These are phyloP conservation scores for Harmothoe impar DNA, from an alignment of 2,888 invertebrate genomes.

Conservation along the genomic window DNA sequence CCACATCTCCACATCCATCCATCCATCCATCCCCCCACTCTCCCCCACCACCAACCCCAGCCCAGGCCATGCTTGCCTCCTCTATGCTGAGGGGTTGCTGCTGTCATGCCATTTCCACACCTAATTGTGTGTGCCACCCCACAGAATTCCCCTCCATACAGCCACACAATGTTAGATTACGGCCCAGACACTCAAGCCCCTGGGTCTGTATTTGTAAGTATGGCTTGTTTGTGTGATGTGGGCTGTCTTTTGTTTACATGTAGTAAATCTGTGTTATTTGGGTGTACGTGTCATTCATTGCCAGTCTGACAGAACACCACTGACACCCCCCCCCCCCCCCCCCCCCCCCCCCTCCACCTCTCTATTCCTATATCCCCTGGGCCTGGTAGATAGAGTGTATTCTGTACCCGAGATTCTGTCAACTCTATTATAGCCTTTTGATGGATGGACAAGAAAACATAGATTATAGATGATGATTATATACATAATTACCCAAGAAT, in stretches of 20 bases:
- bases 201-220: neutral
- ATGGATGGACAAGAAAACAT: too few relatives aligned
- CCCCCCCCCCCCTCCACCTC: too few relatives aligned
- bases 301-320: neutral
- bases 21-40: neutral
- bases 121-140: slow-evolving; percentile 16
- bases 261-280: slow-evolving; percentile 25
- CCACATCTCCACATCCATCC: neutral
- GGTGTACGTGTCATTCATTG: slow-evolving; percentile 4
- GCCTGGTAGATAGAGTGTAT: too few relatives aligned
- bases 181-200: neutral
- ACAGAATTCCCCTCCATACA: slow-evolving; percentile 8
- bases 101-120: slow-evolving; percentile 29
- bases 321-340: neutral
- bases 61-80: slow-evolving; percentile 9
- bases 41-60: neutral
- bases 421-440: too few relatives aligned
- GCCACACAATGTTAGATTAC: neutral
- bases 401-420: too few relatives aligned
- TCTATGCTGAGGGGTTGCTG: neutral
- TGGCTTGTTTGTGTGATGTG: neutral
- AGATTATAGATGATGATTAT: too few relatives aligned
- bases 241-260: slow-evolving; percentile 21
- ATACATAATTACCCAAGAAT: too few relatives aligned
- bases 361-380: too few relatives aligned